Base-by-base conservation (phyloP, 2,888 invertebrate species). In the Phania funesta region DNA sequence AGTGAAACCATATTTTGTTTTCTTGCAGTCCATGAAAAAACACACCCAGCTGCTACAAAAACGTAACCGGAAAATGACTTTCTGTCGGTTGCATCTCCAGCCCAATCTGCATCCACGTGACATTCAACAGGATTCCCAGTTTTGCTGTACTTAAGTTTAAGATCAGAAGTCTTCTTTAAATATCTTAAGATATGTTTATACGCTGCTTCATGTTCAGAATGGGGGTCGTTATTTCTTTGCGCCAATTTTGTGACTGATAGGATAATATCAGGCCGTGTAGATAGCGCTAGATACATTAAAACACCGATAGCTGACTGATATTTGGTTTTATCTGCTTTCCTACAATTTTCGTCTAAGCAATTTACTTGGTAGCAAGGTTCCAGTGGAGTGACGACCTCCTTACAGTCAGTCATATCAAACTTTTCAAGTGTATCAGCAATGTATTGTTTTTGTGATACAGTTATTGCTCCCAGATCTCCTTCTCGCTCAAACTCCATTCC, bases 201-300 rank as follows among this genome's bases (percentile, higher is more conserved):
- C n/a, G 58, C 46, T 13, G 62, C 20, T n/a, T 52, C 16, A 44
- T 64, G 74, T 29, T 74, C 62, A 3, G 41, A 46, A 52, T 60
- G 71, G 2, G 71, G 60, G 1, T 71, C 35, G n/a, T 13, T 22
- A 35, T 60, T 71, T 20, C 16, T 22, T 11, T 70, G 82, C 0
- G 70, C 58, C 16, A 84, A 60, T 26, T 84, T 84, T 3, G 76
- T 18, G 0, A 83, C 80, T 0, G 83, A 83, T n/a, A 80, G 58
- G 1, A 60, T 18, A n/a, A 84, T 84, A 35, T 85, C 84, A 3
- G 84, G 84, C 1, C 84, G 70, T 41, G 84, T 84, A 2, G 81
- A 77, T 24, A 84, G 41, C 0, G 83, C 83, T 54, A 83, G 26
- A 68, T 86, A 83, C 84, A 85, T 82, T 8, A 84, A 29, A 3